Base-by-base conservation (phyloP, 2,797 vertebrate species). In the Leuciscus waleckii region DNA sequence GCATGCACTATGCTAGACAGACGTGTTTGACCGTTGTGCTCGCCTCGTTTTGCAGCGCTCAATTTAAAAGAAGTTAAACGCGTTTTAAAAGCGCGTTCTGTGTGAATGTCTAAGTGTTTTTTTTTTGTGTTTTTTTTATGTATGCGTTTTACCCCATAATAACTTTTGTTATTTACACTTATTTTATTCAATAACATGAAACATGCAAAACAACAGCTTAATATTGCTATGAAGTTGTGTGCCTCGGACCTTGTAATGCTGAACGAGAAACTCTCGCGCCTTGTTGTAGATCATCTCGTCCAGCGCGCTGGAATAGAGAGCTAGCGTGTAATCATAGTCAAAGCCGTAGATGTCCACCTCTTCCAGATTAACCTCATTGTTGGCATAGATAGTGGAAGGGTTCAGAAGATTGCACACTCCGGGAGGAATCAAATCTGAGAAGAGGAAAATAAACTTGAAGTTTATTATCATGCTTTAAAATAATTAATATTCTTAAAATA, bases 281-380 rank as follows among this genome's bases (percentile, higher is more conserved):
- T 90, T 95, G 86, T 96, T 92, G 92, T 94, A 97, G 91, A 97
- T 97, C 92, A 95, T 94, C 0, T 92, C 85, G 83, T 97, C 92
- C 79, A 97, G 95, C 0, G 92, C 90, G 21, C 91, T 94, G 0
- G 96, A 97, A 90, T 97, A 97, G 37, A 96, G 88, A 0, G 96
- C 96, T 87, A 97, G 90, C 0, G 96, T 97, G 89, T 97, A 97
- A 90, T 97, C 96, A 0, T 97, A 97, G 90, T 97, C 96, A 51
- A 97, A 97, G 79, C 96, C 96, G 19, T 96, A 97, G 88, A 97
- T 96, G 87, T 96, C 96, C 88, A 97, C 96, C n/a, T 95, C 95
- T 0, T 87, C 90, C 80, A 97, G 86, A 84, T 89, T 89, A 26
- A 97, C 96, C 88, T 97, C 96, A 5, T 97, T 97, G 92, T 97